Evolutionary conservation across 2,888 invertebrate species (phyloP), one percentile per base, ranked within the genome.

Genomic region (Synergus umbraculus): DNA sequence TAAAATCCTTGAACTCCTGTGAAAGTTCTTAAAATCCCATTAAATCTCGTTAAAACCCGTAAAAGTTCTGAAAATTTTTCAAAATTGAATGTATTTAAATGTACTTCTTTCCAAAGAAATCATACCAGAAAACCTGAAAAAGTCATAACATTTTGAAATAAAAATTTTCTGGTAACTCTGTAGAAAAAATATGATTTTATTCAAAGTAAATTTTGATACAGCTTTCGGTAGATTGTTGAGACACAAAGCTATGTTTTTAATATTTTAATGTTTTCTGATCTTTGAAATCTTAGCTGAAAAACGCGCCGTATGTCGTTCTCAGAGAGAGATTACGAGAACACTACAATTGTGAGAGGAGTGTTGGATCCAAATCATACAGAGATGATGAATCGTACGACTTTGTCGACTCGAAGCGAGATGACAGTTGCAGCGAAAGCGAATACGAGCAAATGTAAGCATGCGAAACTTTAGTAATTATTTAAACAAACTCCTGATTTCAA

Each of bases 361-460:
- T 63, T 13, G 63, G 63, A 22, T 12, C 63, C 29, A 63, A 63
- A 13, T 0, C 12, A 10, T 29, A 29, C 63, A 12, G 4, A 67
- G 44, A 69, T 5, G 49, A 44, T 18, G 18, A 29, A 29, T 8
- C 29, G 10, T 18, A 18, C 12, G 43, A 67, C n/a, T 43, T 2
- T 43, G 13, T 10, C 5, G 43, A 67, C 0, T 9, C 1, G 15
- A 44, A 44, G 22, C 3, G 22, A 65, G 4, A 12, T 73, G 43
- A 66, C 22, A 18, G 15, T 49, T 63, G 63, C 63, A 29, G 63
- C 22, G 63, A 13, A 10, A 63, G 63, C 29, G 63, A 63, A 63
- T 63, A 2, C 12, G 63, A 22, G 12, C 29, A 63, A 63, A 63
- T 29, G 63, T 63, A 63, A 63, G 83, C 81, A 18, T 1, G 9